Conservation (phyloP, 35 echinoderm and acorn worm genomes). For the Diadema setosum region DNA sequence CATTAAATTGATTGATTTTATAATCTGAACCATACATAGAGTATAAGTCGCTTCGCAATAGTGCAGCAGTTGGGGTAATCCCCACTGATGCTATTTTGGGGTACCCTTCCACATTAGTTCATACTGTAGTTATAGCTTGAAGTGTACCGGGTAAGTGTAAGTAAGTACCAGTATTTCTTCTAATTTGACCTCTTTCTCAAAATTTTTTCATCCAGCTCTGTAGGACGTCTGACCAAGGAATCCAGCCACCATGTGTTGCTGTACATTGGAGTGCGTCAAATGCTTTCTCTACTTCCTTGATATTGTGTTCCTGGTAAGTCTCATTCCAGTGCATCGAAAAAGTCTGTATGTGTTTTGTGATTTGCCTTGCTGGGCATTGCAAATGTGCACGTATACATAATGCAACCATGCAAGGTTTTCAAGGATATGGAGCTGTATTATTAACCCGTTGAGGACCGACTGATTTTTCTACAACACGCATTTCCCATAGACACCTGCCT, state of each 20-base stretch:
- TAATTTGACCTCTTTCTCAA: too few species aligned
- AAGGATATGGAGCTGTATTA: neutral
- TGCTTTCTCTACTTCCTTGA: constrained; percentile 51
- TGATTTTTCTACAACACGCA: neutral
- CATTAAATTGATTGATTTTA: too few species aligned
- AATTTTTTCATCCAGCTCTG: too few species aligned
- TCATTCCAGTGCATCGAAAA: neutral
- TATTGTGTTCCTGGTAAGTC: constrained; percentile 56
- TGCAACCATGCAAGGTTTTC: neutral
- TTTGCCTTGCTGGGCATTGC: neutral
- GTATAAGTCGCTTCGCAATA: too few species aligned
- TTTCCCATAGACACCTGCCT: neutral
- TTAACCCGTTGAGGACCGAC: neutral
- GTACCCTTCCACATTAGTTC: too few species aligned
- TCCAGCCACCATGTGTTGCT: constrained; percentile 52
- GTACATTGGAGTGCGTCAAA: constrained; percentile 51
- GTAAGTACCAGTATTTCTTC: too few species aligned
- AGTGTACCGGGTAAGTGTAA: too few species aligned
- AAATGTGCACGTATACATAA: neutral
- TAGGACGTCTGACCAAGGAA: too few species aligned
- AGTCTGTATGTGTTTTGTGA: neutral
- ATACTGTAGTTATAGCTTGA: too few species aligned
- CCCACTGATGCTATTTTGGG: too few species aligned
- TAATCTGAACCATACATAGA: too few species aligned
- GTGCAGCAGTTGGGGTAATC: too few species aligned